Percentiles rank a stretch among this genome's conserved stretches.
phyloP scores from a whole-genome alignment of 2,888 invertebrate genomes.

The Spicauda simplicius region DNA sequence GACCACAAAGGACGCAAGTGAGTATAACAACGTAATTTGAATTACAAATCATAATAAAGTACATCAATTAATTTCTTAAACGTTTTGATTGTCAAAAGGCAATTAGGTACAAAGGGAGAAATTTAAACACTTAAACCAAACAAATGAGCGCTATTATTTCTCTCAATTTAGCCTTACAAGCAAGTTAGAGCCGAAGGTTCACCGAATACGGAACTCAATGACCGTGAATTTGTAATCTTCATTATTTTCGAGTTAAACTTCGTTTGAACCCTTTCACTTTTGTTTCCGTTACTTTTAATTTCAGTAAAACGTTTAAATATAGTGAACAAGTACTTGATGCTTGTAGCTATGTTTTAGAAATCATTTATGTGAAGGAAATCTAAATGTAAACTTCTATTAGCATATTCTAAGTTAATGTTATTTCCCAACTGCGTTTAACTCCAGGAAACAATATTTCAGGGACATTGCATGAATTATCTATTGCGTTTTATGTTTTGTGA shows the following conservation, averaged over 20 bases:
- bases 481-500: too few species aligned
- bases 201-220: slow-evolving; percentile 80
- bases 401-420: too few species aligned
- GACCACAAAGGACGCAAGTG: slow-evolving; percentile 82
- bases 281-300: slow-evolving; percentile 50
- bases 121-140: slow-evolving; percentile 77
- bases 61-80: slow-evolving; percentile 49
- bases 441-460: too few species aligned
- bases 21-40: slow-evolving; percentile 56
- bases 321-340: background rate
- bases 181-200: slow-evolving; percentile 81
- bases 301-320: background rate
- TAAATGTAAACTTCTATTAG: too few species aligned
- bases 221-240: slow-evolving; percentile 84
- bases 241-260: slow-evolving; percentile 80
- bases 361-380: too few species aligned
- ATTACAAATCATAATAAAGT: slow-evolving; percentile 40
- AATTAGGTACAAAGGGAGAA: slow-evolving; percentile 55
- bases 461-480: too few species aligned
- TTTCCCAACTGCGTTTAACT: too few species aligned
- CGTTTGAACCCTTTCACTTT: slow-evolving; percentile 66
- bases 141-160: slow-evolving; percentile 83
- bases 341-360: background rate
- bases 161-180: slow-evolving; percentile 84
- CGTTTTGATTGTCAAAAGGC: slow-evolving; percentile 62